A percentile compares a stretch with the other conserved stretches of the same genome.
phyloP scores from a whole-genome alignment of 2,888 invertebrate species.

The Calameuta filiformis region DNA sequence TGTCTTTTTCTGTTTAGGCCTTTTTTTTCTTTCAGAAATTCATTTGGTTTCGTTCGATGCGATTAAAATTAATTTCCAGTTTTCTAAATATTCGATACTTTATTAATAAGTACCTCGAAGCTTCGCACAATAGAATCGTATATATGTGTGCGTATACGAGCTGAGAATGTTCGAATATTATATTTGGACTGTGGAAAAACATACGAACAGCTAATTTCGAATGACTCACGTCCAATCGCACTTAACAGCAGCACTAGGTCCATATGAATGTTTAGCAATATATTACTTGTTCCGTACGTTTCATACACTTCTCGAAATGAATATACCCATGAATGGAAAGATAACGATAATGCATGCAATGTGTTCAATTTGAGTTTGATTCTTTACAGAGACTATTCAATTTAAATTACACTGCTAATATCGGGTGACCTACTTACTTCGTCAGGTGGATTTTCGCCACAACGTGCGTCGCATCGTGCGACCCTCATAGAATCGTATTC shows the following conservation, averaged over 20 bases:
- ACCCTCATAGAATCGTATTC: conserved; percentile 69
- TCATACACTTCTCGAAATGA: background rate
- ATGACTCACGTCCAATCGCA: background rate
- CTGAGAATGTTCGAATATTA: background rate
- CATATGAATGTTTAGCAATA: background rate
- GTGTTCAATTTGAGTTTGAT: background rate
- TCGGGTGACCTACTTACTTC: conserved; percentile 33
- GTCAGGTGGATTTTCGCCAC: conserved; percentile 66
- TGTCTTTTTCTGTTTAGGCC: no score
- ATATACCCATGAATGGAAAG: background rate
- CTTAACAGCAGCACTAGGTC: background rate
- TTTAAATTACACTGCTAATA: conserved; percentile 63
- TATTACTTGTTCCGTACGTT: background rate
- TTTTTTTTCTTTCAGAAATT: no score
- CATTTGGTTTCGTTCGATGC: no score
- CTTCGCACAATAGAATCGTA: background rate
- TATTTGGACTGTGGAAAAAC: background rate
- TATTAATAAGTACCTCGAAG: background rate
- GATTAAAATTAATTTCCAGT: background rate
- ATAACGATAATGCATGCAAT: background rate
- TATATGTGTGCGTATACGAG: background rate
- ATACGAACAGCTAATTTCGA: background rate
- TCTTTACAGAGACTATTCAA: conserved; percentile 4
- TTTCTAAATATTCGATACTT: background rate
- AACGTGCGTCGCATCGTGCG: conserved; percentile 73